phyloP scores from a whole-genome alignment of 1,140 invertebrate genomes.

The Drosophila arizonae region DNA sequence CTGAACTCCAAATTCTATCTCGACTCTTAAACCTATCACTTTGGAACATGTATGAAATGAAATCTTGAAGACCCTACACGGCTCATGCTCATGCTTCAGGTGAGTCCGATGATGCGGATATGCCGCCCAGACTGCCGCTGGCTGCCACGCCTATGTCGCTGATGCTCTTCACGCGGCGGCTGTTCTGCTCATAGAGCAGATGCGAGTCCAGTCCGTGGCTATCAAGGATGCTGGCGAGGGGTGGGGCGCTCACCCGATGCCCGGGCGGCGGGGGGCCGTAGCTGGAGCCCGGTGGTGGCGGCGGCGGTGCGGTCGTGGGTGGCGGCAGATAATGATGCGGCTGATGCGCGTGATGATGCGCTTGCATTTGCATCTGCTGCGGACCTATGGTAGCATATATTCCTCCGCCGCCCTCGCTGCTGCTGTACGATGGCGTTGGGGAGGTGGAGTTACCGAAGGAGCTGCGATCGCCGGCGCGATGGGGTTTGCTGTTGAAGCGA shows the following conservation, averaged over 20 bases:
- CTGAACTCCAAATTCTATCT: neutral
- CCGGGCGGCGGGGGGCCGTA: conserved; percentile 66
- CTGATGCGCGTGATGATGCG: conserved; percentile 65
- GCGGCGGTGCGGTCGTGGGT: conserved; percentile 84
- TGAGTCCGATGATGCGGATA: conserved; percentile 71
- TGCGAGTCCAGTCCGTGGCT: conserved; percentile 49
- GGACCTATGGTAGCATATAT: conserved; percentile 83
- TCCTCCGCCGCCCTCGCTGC: conserved; percentile 82
- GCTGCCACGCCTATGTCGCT: conserved; percentile 87
- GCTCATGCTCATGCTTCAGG: conserved; percentile 51
- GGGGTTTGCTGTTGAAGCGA: conserved; percentile 76
- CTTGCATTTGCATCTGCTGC: conserved; percentile 83
- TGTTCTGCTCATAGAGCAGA: conserved; percentile 84
- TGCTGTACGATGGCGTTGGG: conserved; percentile 82
- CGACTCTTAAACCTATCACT: no score
- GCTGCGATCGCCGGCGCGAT: conserved; percentile 74
- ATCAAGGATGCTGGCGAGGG: conserved; percentile 67
- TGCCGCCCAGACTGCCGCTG: conserved; percentile 79
- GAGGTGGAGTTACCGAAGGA: conserved; percentile 82
- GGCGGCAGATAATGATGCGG: conserved; percentile 83
- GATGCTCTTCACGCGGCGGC: conserved; percentile 87
- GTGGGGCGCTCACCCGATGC: conserved; percentile 84
- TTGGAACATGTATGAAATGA: no score
- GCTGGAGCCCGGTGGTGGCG: conserved; percentile 78
- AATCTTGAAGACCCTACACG: no score